phyloP scores from a whole-genome alignment of 1,140 invertebrate genomes.

The Penaeus vannamei region DNA sequence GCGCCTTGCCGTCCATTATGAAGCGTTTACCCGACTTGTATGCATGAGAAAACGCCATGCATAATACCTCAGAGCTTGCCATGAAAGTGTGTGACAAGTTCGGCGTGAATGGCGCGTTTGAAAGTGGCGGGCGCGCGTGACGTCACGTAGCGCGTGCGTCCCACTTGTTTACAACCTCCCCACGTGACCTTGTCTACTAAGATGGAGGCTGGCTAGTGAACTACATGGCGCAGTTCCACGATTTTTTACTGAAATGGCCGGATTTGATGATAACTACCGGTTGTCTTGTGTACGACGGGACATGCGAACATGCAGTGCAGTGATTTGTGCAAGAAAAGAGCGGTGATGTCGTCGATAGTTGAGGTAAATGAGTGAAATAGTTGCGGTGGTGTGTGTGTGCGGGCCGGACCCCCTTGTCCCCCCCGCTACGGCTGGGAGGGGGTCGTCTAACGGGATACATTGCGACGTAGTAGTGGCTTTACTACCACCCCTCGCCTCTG shows the following conservation, averaged over 20 bases:
- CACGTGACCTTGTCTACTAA: slow-evolving; percentile 66
- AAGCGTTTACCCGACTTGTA: too few species aligned
- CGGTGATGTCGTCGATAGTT: slow-evolving; percentile 51
- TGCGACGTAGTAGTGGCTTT: slow-evolving; percentile 62
- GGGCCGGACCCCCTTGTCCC: neutral
- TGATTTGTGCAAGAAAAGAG: slow-evolving; percentile 50
- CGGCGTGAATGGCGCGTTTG: slow-evolving; percentile 30
- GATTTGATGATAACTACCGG: slow-evolving; percentile 19
- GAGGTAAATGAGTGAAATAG: slow-evolving; percentile 59
- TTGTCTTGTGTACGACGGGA: slow-evolving; percentile 17
- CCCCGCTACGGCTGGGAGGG: slow-evolving; percentile 49
- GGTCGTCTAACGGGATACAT: slow-evolving; percentile 64
- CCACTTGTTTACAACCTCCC: slow-evolving; percentile 67
- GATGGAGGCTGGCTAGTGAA: slow-evolving; percentile 60
- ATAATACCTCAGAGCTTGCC: neutral
- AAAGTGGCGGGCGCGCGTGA: slow-evolving; percentile 39
- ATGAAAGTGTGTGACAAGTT: neutral
- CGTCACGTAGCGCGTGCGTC: slow-evolving; percentile 63
- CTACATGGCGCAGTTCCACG: slow-evolving; percentile 53
- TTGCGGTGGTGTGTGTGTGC: slow-evolving; percentile 52
- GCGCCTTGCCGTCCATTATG: too few species aligned
- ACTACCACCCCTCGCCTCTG: slow-evolving; percentile 27
- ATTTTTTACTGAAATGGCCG: slow-evolving; percentile 63
- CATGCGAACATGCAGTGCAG: slow-evolving; percentile 57
- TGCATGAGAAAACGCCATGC: neutral